phyloP scores from a whole-genome alignment of 2,113 vertebrate genomes.

The Xiphophorus maculatus region DNA sequence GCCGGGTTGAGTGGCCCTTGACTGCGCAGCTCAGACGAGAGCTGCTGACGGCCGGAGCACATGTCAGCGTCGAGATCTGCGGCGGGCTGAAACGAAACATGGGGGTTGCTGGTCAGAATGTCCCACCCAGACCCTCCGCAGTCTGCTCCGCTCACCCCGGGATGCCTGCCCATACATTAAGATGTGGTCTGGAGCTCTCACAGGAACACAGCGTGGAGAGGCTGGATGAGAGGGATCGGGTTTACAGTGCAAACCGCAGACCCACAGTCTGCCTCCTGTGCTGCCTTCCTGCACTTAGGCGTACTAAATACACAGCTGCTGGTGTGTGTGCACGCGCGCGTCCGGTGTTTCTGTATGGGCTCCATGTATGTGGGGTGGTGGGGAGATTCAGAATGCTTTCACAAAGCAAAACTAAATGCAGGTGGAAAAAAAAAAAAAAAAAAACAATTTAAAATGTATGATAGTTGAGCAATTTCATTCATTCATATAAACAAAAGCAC shows the following conservation, averaged over 20 bases:
- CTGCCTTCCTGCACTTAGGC: constrained; percentile 62
- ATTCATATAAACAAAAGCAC: constrained; percentile 3
- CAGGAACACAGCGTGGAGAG: constrained; percentile 70
- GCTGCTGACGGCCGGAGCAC: constrained; percentile 17
- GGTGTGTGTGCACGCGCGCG: constrained; percentile 11
- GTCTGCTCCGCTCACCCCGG: constrained; percentile 69
- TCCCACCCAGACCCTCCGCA: constrained; percentile 61
- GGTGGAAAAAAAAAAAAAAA: background rate
- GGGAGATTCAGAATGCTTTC: constrained; percentile 18
- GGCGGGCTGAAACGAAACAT: constrained; percentile 48
- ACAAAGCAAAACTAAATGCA: constrained; percentile 30
- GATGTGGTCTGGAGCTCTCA: constrained; percentile 76
- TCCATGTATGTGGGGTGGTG: background rate
- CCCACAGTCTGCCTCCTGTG: constrained; percentile 69
- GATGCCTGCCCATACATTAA: constrained; percentile 75
- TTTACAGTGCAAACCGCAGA: constrained; percentile 75
- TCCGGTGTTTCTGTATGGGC: constrained; percentile 44
- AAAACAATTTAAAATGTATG: constrained; percentile 14
- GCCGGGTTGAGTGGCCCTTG: constrained; percentile 52
- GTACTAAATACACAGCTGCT: constrained; percentile 62
- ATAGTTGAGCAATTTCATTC: background rate
- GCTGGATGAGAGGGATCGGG: constrained; percentile 76
- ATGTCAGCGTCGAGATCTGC: constrained; percentile 28
- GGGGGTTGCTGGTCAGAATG: constrained; percentile 45
- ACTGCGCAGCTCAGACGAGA: constrained; percentile 58